Percentiles rank a stretch among this genome's conserved stretches.
phyloP scores from a whole-genome alignment of 2,113 vertebrate species.

The Hippocampus guttulatus region DNA sequence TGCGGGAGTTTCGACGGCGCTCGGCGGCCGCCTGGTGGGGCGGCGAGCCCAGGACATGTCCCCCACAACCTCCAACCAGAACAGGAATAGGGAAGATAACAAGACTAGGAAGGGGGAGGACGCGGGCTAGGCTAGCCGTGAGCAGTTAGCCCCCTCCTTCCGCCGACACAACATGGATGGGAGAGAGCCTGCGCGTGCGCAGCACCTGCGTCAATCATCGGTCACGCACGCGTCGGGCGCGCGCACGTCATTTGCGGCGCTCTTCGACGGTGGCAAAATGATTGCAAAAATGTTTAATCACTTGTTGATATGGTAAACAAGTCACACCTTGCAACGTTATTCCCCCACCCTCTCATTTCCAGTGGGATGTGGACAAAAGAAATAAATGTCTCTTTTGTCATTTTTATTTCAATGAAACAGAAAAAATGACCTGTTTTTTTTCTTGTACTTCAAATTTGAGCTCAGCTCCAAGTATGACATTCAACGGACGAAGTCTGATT shows the following conservation, averaged over 20 bases:
- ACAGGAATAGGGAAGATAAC: conserved; percentile 11
- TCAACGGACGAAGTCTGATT: no score
- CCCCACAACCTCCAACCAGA: conserved; percentile 19
- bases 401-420: no score
- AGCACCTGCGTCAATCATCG: conserved; percentile 40
- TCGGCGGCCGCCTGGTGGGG: conserved; percentile 49
- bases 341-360: no score
- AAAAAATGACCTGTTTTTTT: no score
- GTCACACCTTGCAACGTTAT: no score
- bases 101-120: conserved; percentile 18
- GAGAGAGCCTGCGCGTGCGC: conserved; percentile 28
- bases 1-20: conserved; percentile 57
- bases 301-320: no score
- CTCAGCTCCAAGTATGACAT: no score
- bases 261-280: background rate
- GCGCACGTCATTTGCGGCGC: background rate
- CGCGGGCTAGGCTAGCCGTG: conserved; percentile 24
- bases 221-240: conserved; percentile 11
- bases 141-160: conserved; percentile 38
- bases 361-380: no score
- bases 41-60: conserved; percentile 57
- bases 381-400: no score
- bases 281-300: no score
- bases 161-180: conserved; percentile 47
- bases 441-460: no score